Evolutionary conservation across 2,113 vertebrate species (phyloP).

Genomic region (Anguilla japonica): DNA sequence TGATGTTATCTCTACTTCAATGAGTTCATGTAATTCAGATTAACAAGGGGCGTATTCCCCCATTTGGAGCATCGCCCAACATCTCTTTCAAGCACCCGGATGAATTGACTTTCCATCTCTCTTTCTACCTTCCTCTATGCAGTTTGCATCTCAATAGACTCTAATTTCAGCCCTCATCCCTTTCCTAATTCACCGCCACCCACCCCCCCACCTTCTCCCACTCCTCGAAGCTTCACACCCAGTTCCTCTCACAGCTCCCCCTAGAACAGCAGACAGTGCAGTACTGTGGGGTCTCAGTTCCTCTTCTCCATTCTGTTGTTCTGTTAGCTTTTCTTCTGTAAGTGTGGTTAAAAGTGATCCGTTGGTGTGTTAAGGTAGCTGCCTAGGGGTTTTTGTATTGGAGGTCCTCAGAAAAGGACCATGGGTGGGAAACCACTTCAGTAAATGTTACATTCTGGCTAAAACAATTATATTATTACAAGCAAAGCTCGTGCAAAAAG

Average conservation of each 20-base stretch:
- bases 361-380: not conserved
- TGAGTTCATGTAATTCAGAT: constrained; percentile 34
- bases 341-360: not conserved
- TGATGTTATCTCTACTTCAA: constrained; percentile 28
- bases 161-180: constrained; percentile 23
- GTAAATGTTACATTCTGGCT: not conserved
- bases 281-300: not conserved
- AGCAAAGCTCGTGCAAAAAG: too few species aligned
- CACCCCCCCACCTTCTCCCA: not conserved
- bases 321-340: not conserved
- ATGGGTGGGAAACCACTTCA: not conserved
- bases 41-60: constrained; percentile 16
- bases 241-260: not conserved
- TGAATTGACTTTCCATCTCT: not conserved
- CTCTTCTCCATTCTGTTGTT: not conserved
- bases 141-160: constrained; percentile 31
- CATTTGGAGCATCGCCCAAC: constrained; percentile 25
- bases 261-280: too few species aligned
- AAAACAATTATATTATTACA: too few species aligned
- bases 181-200: not conserved
- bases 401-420: not conserved
- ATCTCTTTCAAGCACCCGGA: constrained; percentile 14
- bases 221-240: not conserved
- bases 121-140: not conserved
- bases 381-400: not conserved